Evolutionary conservation across 2,888 invertebrate genomes (phyloP), one percentile per base, ranked within the genome.

Genomic region (Calameuta idolon): DNA sequence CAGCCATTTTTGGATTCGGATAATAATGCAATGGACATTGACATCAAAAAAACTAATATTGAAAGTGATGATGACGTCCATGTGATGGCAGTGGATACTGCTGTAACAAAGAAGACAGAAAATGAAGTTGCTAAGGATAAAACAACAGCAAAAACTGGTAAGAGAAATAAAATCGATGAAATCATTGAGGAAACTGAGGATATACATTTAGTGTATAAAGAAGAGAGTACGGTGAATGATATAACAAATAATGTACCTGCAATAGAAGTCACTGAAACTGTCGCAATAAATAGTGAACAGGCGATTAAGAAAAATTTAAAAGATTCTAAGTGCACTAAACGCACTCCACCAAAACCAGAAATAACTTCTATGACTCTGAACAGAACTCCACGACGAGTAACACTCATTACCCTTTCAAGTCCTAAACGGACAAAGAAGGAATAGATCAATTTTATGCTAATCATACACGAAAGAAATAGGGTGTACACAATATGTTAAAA

Each of bases 321-420:
- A 9, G 55, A 55, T 9, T 15, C 3, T 9, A 23, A 55, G 2
- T 23, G 84, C 71, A 79, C 81, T 1, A 89, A 89, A 69, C 79
- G 33, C 69, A 86, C 87, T 37, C 85, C 88, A 33, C 81, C 82
- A 3, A 87, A 89, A 80, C 40, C 80, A 37, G 84, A 88, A 34
- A 37, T 83, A 33, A 79, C 86, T 33, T 71, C 80, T 34, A 75
- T 81, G n/a, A 75, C 86, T 30, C 55, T 83, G 11, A 92, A 92
- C 0, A 95, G 94, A 89, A 94, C 94, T 0, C 95, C 95, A 0
- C 90, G 96, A 31, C 91, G 96, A 81, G 95, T 96, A 5, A 93
- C 94, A 81, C 94, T 97, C 78, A 96, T 96, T 34, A 96, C 96
- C 1, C 91, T 97, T 69, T 96, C 96, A 4, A 96, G 96, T 87